These are phyloP conservation scores for Scylla paramamosain DNA, from an alignment of 1,140 invertebrate species.

Conservation along the genomic window DNA sequence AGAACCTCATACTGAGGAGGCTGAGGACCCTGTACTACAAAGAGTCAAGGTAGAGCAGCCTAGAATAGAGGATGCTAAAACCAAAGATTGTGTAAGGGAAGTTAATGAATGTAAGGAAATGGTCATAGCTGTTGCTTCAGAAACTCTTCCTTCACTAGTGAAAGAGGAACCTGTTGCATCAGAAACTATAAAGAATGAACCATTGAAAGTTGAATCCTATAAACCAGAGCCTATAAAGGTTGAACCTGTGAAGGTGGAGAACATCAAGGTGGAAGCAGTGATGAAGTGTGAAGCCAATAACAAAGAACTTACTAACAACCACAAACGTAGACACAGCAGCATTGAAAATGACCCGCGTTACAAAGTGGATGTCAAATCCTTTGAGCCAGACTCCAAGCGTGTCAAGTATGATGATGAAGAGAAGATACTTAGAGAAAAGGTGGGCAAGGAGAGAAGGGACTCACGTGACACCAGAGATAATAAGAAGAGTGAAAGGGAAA, in stretches of 20 bases:
- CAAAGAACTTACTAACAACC: slow-evolving; percentile 70
- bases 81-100: slow-evolving; percentile 68
- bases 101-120: slow-evolving; percentile 63
- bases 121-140: slow-evolving; percentile 44
- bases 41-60: slow-evolving; percentile 61
- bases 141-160: slow-evolving; percentile 31
- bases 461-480: slow-evolving; percentile 77
- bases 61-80: slow-evolving; percentile 59
- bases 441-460: slow-evolving; percentile 78
- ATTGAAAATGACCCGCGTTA: slow-evolving; percentile 59
- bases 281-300: slow-evolving; percentile 63
- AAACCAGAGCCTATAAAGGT: slow-evolving; percentile 53
- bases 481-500: slow-evolving; percentile 79
- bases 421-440: slow-evolving; percentile 73
- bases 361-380: slow-evolving; percentile 47
- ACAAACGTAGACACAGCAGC: slow-evolving; percentile 73
- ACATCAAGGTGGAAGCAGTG: slow-evolving; percentile 40
- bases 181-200: slow-evolving; percentile 64
- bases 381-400: slow-evolving; percentile 76
- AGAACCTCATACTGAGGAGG: slow-evolving; percentile 63
- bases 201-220: slow-evolving; percentile 57
- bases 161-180: slow-evolving; percentile 49
- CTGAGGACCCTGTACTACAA: slow-evolving; percentile 59
- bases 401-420: slow-evolving; percentile 76
- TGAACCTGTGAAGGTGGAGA: slow-evolving; percentile 55